A percentile compares a stretch with the other conserved stretches of the same genome.
Conservation (phyloP, 2,888 invertebrate species). For the Hipparchia sbordonii region DNA sequence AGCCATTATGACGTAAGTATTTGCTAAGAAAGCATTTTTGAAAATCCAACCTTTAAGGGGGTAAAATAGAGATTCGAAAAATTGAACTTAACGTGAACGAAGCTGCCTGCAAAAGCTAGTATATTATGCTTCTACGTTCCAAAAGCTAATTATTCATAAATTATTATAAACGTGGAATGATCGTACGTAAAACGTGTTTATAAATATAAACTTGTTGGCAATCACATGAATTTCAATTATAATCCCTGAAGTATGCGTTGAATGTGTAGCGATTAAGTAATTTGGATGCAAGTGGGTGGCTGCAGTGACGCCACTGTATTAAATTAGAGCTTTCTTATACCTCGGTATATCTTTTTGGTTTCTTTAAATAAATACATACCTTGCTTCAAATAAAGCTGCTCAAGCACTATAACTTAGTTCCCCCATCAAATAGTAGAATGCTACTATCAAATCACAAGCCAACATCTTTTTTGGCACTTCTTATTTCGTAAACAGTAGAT, state of each 20-base stretch:
- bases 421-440: no score
- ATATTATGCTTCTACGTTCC: neutral
- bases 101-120: no score
- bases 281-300: constrained; percentile 22
- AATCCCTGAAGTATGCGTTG: constrained; percentile 25
- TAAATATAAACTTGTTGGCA: constrained; percentile 25
- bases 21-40: no score
- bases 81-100: no score
- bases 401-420: no score
- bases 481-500: no score
- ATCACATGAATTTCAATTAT: constrained; percentile 26
- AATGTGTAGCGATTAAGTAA: constrained; percentile 29
- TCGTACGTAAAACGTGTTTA: constrained; percentile 14
- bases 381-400: no score
- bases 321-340: neutral
- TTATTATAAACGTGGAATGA: neutral
- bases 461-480: no score
- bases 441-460: no score
- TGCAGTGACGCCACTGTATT: neutral
- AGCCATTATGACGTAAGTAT: no score
- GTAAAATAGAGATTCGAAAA: no score
- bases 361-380: neutral
- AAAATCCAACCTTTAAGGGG: no score
- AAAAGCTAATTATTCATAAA: constrained; percentile 21
- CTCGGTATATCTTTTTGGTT: neutral